Percentiles rank a stretch among this genome's conserved stretches.
Conservation (phyloP, 30 jellyfish, hydroid and myxozoan species). For the Phacellophora camtschatica region DNA sequence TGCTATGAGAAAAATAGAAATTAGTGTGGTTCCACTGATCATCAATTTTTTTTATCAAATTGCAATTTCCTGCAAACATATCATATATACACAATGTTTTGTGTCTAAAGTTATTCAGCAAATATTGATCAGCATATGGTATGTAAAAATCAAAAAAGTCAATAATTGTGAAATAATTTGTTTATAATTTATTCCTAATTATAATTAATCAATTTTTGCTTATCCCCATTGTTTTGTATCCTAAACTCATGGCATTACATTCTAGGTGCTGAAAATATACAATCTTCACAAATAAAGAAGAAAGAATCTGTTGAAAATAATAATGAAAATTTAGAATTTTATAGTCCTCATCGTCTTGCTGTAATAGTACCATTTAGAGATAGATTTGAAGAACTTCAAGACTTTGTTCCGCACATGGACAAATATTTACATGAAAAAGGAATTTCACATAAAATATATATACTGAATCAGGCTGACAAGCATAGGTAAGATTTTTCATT, state of each 20-base stretch:
- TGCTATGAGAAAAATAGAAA: too few species aligned
- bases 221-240: too few species aligned
- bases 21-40: too few species aligned
- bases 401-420: conserved; percentile 92
- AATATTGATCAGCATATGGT: too few species aligned
- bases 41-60: too few species aligned
- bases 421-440: conserved; percentile 73
- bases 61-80: too few species aligned
- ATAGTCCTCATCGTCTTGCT: conserved; percentile 87
- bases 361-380: conserved; percentile 93
- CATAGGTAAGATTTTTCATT: conserved; percentile 82
- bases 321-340: neutral
- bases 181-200: neutral
- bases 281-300: neutral
- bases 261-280: too few species aligned
- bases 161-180: neutral
- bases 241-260: too few species aligned
- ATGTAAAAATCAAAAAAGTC: too few species aligned
- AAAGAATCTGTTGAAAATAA: neutral
- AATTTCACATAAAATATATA: conserved; percentile 67
- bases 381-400: conserved; percentile 92
- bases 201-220: neutral
- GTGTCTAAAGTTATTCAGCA: too few species aligned
- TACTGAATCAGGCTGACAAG: conserved; percentile 89
- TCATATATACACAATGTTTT: too few species aligned